Percentiles rank a stretch among this genome's conserved stretches.
phyloP scores from a whole-genome alignment of 2,797 vertebrate genomes.

The Mus minutoides region DNA sequence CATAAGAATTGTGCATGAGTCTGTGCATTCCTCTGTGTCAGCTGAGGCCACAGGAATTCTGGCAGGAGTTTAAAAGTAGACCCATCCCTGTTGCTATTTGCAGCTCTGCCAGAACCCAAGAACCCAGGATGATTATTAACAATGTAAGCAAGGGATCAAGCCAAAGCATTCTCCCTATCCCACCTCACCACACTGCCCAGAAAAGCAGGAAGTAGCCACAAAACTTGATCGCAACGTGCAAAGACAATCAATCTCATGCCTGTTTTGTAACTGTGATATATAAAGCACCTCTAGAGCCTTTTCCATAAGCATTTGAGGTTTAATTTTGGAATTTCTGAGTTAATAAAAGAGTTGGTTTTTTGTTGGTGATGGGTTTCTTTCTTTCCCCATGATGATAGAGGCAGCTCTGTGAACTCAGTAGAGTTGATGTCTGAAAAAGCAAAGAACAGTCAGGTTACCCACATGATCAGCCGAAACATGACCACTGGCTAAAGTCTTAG shows the following conservation, averaged over 20 bases:
- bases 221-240: constrained; percentile 81
- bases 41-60: constrained; percentile 85
- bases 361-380: not conserved
- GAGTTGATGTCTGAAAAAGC: not conserved
- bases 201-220: constrained; percentile 72
- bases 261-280: constrained; percentile 75
- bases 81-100: constrained; percentile 57
- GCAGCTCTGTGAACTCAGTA: constrained; percentile 72
- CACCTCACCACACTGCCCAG: constrained; percentile 77
- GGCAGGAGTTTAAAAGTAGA: constrained; percentile 80
- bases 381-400: constrained; percentile 65
- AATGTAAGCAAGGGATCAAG: constrained; percentile 77
- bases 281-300: constrained; percentile 43
- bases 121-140: constrained; percentile 80
- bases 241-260: constrained; percentile 78
- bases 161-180: constrained; percentile 79
- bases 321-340: constrained; percentile 84
- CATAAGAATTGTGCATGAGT: constrained; percentile 72
- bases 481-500: not conserved
- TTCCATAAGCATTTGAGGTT: constrained; percentile 82
- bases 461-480: constrained; percentile 41
- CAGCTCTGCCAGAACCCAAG: constrained; percentile 82
- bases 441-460: constrained; percentile 7
- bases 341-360: constrained; percentile 75
- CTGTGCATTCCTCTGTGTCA: constrained; percentile 78